These are phyloP conservation scores for Orthonychiurus folsomi DNA, from an alignment of 2,888 invertebrate species.

Conservation along the genomic window DNA sequence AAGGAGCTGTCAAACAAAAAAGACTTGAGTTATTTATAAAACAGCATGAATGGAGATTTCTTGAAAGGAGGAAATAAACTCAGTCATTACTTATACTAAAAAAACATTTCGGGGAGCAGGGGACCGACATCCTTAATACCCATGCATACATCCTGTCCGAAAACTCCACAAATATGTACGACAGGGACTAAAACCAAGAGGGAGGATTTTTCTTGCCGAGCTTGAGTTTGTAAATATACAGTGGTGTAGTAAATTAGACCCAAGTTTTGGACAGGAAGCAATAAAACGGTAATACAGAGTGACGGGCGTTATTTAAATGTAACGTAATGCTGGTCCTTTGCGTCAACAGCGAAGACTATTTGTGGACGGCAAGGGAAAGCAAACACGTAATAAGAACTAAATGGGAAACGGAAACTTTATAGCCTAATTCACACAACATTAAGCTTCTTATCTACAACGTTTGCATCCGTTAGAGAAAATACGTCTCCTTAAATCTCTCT, in stretches of 20 bases:
- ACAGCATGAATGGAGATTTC: too few relatives aligned
- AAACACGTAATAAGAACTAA: neutral
- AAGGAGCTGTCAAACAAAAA: too few relatives aligned
- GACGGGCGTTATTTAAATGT: neutral
- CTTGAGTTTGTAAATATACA: too few relatives aligned
- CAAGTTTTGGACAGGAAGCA: neutral
- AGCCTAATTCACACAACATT: constrained; percentile 1
- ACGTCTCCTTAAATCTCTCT: constrained; percentile 1
- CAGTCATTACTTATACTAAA: too few relatives aligned
- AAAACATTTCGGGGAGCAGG: too few relatives aligned
- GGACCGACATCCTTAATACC: too few relatives aligned
- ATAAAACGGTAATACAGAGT: neutral
- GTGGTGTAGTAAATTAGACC: neutral
- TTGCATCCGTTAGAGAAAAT: neutral
- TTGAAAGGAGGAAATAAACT: too few relatives aligned
- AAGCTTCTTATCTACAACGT: constrained; percentile 1
- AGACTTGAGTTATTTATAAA: too few relatives aligned
- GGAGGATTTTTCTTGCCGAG: neutral
- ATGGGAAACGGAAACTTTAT: constrained; percentile 1
- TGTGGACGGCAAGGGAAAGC: neutral
- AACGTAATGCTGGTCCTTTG: neutral
- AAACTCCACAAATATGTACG: too few relatives aligned
- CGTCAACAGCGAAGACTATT: neutral
- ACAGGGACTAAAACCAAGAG: too few relatives aligned
- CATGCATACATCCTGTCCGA: too few relatives aligned